Conservation (phyloP, 2,113 vertebrate species). For the Leucosticte australis region DNA sequence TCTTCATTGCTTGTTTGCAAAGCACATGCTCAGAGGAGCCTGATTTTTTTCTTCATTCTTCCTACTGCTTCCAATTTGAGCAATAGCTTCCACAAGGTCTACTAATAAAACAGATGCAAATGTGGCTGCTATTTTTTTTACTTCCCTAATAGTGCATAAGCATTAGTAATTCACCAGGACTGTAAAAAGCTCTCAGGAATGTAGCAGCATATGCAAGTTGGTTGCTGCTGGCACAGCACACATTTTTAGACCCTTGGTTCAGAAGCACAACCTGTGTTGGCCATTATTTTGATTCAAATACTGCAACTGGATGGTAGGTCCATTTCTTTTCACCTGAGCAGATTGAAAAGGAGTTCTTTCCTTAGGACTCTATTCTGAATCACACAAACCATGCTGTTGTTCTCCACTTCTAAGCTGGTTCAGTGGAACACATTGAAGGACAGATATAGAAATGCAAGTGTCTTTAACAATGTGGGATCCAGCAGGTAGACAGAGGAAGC, state of each 20-base stretch:
- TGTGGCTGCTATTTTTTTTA: not conserved
- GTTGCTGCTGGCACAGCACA: not conserved
- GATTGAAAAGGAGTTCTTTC: not conserved
- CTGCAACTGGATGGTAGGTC: not conserved
- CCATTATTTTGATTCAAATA: not conserved
- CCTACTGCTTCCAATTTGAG: not conserved
- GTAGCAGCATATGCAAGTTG: not conserved
- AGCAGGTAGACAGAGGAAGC: not conserved
- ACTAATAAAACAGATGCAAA: not conserved
- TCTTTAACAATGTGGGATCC: not conserved
- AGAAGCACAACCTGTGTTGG: not conserved
- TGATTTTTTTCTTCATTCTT: not conserved
- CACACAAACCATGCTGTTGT: not conserved
- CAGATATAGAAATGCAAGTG: not conserved
- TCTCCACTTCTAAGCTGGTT: not conserved
- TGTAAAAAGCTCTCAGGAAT: not conserved
- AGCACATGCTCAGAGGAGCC: conserved; percentile 4
- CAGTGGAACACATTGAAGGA: not conserved
- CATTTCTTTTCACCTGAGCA: conserved; percentile 35
- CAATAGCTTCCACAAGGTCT: not conserved
- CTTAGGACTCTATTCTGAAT: not conserved
- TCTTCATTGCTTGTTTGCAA: conserved; percentile 11
- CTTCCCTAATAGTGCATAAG: not conserved
- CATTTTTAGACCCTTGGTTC: not conserved
- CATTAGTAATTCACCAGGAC: not conserved